Evolutionary conservation across 2,888 invertebrate species (phyloP), one percentile per base, ranked within the genome.

Genomic region (Luperina nickerlii): DNA sequence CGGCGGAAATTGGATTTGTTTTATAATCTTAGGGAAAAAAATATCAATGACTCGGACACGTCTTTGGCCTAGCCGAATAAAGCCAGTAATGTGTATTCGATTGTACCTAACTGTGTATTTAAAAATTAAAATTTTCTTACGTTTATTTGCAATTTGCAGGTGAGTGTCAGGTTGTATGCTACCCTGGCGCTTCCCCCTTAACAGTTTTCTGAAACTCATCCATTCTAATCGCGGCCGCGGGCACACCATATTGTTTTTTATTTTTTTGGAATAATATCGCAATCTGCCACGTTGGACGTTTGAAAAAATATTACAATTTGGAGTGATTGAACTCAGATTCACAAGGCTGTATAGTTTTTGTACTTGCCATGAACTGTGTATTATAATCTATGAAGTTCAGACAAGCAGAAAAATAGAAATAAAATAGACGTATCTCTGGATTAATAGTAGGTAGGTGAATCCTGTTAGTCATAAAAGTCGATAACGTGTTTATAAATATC

Each of bases 341-440:
- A 83, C 85, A 84, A 84, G 85, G 83, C 38, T 84, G 83, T 81
- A 66, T 66, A 67, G 75, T 83, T 84, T 84, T 82, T 73, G 65
- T 74, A 79, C 80, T 83, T 66, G 38, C 71, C 84, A 84, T 84
- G 80, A 83, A 83, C 72, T 83, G 75, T 83, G 74, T 24, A 83
- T 70, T 67, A 62, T 73, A 82, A 73, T 79, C 60, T 45, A 70
- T 60, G 63, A 60, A 83, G 83, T 82, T 82, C 83, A 83, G 24
- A 68, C 45, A 24, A 38, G 78, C 27, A 65, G 57, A 65, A 65
- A 78, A 82, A 79, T 60, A 60, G 51, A 54, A 57, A 70, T 62
- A 63, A 81, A 60, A 42, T 51, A 54, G 32, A 72, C 20, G 42
- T 51, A 48, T 62, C 67, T 57, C 18, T 48, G 48, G 48, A 68